Conservation (phyloP, 2,888 invertebrate genomes). For the Heterodera filipjevi region DNA sequence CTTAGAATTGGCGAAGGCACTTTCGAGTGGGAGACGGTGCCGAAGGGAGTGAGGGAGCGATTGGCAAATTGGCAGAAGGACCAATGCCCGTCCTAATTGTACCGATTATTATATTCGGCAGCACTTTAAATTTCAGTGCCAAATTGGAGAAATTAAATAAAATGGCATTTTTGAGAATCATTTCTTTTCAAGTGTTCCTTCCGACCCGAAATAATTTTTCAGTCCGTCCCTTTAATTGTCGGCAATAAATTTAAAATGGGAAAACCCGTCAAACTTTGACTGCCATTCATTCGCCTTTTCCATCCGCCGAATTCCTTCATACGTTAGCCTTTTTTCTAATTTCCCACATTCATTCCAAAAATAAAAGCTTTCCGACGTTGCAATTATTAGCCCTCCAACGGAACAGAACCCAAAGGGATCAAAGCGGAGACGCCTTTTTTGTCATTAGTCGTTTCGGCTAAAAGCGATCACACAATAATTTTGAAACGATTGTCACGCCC, state of each 20-base stretch:
- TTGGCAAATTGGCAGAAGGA: neutral
- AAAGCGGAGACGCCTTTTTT: neutral
- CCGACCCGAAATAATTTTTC: too few relatives aligned
- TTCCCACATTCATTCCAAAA: neutral
- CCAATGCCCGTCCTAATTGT: neutral
- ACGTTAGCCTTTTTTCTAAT: neutral
- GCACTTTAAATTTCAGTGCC: too few relatives aligned
- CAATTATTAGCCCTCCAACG: neutral
- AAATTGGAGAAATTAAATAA: too few relatives aligned
- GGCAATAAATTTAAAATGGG: neutral
- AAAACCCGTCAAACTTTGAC: neutral
- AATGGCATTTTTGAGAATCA: too few relatives aligned
- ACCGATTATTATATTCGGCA: too few relatives aligned
- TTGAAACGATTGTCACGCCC: neutral
- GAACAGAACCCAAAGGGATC: neutral
- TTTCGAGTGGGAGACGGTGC: conserved; percentile 16
- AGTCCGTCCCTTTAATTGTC: neutral
- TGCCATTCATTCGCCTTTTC: neutral
- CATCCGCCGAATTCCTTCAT: neutral
- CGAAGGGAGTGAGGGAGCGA: neutral
- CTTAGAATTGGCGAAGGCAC: neutral
- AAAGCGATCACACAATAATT: neutral
- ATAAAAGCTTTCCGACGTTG: neutral
- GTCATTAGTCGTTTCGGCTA: neutral
- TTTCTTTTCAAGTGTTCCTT: too few relatives aligned